phyloP scores from a whole-genome alignment of 1,140 invertebrate genomes.

The Limonius californicus region DNA sequence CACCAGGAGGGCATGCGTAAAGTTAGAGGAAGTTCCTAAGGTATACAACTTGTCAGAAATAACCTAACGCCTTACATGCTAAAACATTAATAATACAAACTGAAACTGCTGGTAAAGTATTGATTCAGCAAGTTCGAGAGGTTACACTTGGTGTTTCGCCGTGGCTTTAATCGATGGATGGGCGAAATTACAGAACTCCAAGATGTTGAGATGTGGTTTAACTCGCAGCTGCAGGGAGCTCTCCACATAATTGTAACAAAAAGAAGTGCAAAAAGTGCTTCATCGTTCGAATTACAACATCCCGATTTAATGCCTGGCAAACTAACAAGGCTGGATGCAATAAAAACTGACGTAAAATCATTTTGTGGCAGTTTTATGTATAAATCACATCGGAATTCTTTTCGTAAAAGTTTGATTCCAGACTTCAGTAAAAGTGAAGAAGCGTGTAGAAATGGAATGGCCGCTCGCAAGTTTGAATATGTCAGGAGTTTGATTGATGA shows the following conservation, averaged over 20 bases:
- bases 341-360: not conserved
- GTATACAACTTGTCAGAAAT: conserved; percentile 9
- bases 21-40: not conserved
- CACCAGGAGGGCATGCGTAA: not conserved
- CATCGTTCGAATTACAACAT: not conserved
- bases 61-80: conserved; percentile 12
- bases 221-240: no score
- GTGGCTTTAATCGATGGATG: conserved; percentile 4
- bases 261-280: no score
- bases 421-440: not conserved
- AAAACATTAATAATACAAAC: conserved; percentile 14
- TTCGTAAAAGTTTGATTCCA: not conserved
- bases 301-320: not conserved
- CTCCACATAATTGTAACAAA: no score
- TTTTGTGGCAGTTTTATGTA: not conserved
- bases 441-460: conserved; percentile 1
- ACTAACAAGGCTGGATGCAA: not conserved
- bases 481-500: conserved; percentile 1
- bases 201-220: no score
- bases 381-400: not conserved
- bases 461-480: conserved; percentile 1
- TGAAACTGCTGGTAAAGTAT: conserved; percentile 3
- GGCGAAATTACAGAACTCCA: not conserved
- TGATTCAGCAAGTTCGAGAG: conserved; percentile 5
- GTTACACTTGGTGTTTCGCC: not conserved